Evolutionary conservation across 53 echinoderm and acorn worm species (phyloP).

Genomic region (Echinometra lucunter): DNA sequence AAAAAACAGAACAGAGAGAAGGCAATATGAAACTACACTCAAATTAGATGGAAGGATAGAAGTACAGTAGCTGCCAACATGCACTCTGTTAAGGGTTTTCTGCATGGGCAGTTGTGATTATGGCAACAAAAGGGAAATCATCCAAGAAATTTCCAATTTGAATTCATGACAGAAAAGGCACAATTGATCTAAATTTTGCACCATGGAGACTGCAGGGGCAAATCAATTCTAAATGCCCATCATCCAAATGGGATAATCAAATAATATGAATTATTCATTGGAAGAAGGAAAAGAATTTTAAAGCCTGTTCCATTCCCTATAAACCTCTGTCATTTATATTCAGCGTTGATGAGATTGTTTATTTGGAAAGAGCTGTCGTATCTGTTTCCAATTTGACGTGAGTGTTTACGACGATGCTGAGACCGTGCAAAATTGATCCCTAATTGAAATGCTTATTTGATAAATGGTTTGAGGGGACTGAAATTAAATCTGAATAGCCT

Average conservation of each 20-base stretch:
- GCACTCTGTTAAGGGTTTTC: too few relatives aligned
- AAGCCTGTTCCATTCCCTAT: not conserved
- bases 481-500: constrained; percentile 64
- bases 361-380: constrained; percentile 39
- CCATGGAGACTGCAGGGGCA: not conserved
- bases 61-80: too few relatives aligned
- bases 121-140: not conserved
- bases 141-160: constrained; percentile 16
- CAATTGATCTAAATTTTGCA: not conserved
- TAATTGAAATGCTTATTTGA: constrained; percentile 64
- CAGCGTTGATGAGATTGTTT: constrained; percentile 45
- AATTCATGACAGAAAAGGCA: not conserved
- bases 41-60: not conserved
- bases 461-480: constrained; percentile 55
- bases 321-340: constrained; percentile 26
- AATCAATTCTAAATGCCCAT: constrained; percentile 36
- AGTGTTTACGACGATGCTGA: constrained; percentile 26
- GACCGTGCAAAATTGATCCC: constrained; percentile 42
- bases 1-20: not conserved
- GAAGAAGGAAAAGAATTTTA: not conserved
- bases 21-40: not conserved
- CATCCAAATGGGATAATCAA: constrained; percentile 5
- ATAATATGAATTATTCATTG: constrained; percentile 27
- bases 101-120: not conserved
- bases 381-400: constrained; percentile 49